These are phyloP conservation scores for Conus canariensis DNA, from an alignment of 2,888 invertebrate species.

Conservation along the genomic window DNA sequence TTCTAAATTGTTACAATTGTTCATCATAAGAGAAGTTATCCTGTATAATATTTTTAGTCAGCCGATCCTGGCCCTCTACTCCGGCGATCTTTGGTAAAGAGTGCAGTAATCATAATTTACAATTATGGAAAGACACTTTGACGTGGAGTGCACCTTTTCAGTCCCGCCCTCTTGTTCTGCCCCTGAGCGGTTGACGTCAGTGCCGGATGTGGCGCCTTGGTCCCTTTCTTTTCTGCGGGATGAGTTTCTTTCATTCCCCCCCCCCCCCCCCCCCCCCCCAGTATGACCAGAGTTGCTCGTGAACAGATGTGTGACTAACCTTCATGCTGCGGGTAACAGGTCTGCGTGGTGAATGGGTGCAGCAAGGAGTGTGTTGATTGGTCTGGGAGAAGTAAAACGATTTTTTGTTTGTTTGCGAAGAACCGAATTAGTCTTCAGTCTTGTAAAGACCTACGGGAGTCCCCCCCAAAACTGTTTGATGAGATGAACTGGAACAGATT, in stretches of 20 bases:
- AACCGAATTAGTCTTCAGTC: too few relatives aligned
- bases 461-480: too few relatives aligned
- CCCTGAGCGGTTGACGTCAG: too few relatives aligned
- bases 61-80: background rate
- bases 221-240: too few relatives aligned
- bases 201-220: too few relatives aligned
- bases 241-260: too few relatives aligned
- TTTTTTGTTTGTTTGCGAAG: background rate
- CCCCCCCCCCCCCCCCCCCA: too few relatives aligned
- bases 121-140: background rate
- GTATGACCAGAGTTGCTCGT: background rate
- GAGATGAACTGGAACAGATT: too few relatives aligned
- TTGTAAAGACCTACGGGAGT: too few relatives aligned
- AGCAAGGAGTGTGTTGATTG: background rate
- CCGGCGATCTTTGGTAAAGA: background rate
- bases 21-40: too few relatives aligned
- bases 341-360: background rate
- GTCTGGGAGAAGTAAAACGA: background rate
- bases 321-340: background rate
- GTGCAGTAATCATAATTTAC: background rate
- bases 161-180: background rate
- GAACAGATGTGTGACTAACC: background rate
- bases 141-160: background rate
- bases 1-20: too few relatives aligned
- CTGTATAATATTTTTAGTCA: background rate